Evolutionary conservation across 2,797 vertebrate genomes (phyloP), one percentile per base, ranked within the genome.

Genomic region (Fistularia tabacaria): DNA sequence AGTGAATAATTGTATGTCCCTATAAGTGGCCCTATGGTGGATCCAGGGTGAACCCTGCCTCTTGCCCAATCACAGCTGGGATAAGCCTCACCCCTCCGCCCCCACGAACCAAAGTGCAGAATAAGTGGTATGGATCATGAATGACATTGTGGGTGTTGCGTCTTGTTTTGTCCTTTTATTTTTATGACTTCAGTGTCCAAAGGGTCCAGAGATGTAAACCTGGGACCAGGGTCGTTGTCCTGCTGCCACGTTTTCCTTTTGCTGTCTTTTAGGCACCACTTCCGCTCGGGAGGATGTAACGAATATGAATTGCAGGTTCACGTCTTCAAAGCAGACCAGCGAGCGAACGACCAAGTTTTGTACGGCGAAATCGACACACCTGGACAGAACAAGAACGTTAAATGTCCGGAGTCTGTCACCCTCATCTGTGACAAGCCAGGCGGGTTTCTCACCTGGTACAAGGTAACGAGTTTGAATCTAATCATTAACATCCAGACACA

Each of bases 391-490:
- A 47, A 14, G 36, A 0, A 0, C 0, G 1, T 90, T 3, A 0
- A 0, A 0, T 90, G 89, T 65, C 80, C 81, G 8, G 0, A 0
- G 0, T 3, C 0, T 1, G 37, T 69, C 9, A 0, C 0, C 0
- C 0, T 0, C 0, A 46, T 46, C 1, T 86, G 81, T 54, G 0
- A 1, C 0, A 0, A 0, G 0, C 13, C 61, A 1, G 6, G 9
- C 0, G 82, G 74, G 44, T 46, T 1, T 0, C 6, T 80, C 15
- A 73, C 46, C 54, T 91, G 90, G 90, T 75, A 73, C 51, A 88
- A 83, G 85, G 90, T 90, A 43, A 25, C 45, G 25, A 25, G 25
- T 25, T 25, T 25, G n/a, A n/a, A n/a, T n/a, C n/a, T n/a, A n/a
- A n/a, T n/a, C n/a, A n/a, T n/a, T n/a, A n/a, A 2, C 25, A 25